Conservation (phyloP, 2,797 vertebrate genomes). For the Merluccius polli region DNA sequence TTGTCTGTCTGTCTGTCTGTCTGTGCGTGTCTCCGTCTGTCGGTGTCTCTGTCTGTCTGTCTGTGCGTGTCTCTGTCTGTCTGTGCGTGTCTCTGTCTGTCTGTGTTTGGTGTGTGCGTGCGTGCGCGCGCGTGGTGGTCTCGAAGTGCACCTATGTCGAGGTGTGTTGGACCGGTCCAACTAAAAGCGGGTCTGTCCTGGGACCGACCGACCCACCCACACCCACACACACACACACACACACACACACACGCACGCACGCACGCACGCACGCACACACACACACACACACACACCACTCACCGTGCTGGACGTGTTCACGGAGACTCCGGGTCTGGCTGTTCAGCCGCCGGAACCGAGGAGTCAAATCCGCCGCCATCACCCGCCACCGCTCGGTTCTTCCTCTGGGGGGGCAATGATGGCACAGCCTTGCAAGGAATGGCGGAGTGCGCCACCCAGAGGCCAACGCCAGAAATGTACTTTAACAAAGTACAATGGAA, state of each 20-base stretch:
- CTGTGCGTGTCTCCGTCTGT: no score
- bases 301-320: constrained; percentile 65
- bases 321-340: constrained; percentile 70
- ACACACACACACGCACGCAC: not conserved
- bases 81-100: no score
- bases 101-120: not conserved
- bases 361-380: constrained; percentile 83
- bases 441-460: not conserved
- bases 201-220: no score
- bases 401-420: not conserved
- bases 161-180: not conserved
- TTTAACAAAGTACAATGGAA: no score
- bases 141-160: no score
- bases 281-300: constrained; percentile 56
- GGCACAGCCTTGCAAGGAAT: not conserved
- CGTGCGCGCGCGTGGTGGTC: not conserved
- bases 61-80: no score
- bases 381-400: not conserved
- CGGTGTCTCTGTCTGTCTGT: no score
- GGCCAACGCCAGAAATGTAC: not conserved
- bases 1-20: no score
- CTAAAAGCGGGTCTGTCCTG: not conserved
- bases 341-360: constrained; percentile 73
- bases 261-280: not conserved
- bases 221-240: not conserved